A percentile compares a stretch with the other conserved stretches of the same genome.
Conservation (phyloP, 2,797 vertebrate species). For the Sebastes kiyomatsui region DNA sequence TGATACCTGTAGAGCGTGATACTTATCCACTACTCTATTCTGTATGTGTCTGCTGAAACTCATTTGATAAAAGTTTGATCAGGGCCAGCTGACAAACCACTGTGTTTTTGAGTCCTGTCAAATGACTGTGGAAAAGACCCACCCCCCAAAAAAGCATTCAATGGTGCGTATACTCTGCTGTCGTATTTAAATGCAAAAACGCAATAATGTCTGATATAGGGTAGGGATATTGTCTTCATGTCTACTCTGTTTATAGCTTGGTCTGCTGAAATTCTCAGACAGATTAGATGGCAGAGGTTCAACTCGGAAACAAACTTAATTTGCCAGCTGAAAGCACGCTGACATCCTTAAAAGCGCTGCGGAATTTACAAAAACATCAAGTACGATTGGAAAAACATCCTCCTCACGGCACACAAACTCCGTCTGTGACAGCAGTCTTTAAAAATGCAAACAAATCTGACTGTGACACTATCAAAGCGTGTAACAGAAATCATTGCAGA, state of each 20-base stretch:
- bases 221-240: neutral
- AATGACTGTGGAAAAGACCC: neutral
- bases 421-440: constrained; percentile 10
- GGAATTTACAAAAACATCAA: constrained; percentile 12
- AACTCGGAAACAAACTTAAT: constrained; percentile 27
- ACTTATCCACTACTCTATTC: neutral
- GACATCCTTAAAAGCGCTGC: constrained; percentile 5
- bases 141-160: neutral
- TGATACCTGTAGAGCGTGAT: neutral
- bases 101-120: constrained; percentile 4
- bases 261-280: neutral
- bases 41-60: neutral
- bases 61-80: constrained; percentile 5
- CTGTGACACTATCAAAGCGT: neutral
- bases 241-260: neutral
- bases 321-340: constrained; percentile 24
- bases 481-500: neutral
- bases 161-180: neutral
- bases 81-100: neutral
- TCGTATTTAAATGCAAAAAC: neutral
- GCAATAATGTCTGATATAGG: neutral
- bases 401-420: neutral
- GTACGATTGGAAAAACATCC: neutral
- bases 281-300: neutral
- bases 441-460: constrained; percentile 23